Percentiles rank a stretch among this genome's conserved stretches.
Conservation (phyloP, 2,797 vertebrate species). For the Enteromius paludinosus region DNA sequence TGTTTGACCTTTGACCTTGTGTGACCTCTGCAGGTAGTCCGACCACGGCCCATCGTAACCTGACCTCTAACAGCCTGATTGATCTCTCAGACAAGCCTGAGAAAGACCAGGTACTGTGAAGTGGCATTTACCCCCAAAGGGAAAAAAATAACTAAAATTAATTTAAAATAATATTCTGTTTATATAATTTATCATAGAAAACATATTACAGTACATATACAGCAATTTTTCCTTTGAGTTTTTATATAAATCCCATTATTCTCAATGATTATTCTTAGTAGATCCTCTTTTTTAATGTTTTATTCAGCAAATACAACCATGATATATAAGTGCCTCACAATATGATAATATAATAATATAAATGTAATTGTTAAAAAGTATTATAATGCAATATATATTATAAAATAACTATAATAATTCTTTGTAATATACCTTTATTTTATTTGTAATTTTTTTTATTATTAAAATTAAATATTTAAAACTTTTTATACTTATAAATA, state of each 20-base stretch:
- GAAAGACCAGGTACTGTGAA: slow-evolving; percentile 90
- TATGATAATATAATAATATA: not conserved
- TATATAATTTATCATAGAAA: not conserved
- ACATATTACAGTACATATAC: not conserved
- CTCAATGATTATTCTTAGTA: not conserved
- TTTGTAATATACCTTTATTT: not conserved
- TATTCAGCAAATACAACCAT: not conserved
- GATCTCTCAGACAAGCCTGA: slow-evolving; percentile 98
- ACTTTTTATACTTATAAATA: too few relatives aligned
- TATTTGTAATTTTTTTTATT: not conserved
- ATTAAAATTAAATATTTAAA: too few relatives aligned
- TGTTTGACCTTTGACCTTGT: slow-evolving; percentile 43
- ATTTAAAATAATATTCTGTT: not conserved
- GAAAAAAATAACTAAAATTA: not conserved
- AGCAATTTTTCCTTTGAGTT: not conserved
- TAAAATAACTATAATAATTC: not conserved
- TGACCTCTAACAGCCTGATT: slow-evolving; percentile 94
- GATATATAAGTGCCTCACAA: not conserved
- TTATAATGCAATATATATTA: not conserved
- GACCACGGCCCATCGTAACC: slow-evolving; percentile 87
- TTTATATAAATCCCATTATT: not conserved
- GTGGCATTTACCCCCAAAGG: not conserved
- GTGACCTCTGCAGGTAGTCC: slow-evolving; percentile 85
- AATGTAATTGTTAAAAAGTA: not conserved
- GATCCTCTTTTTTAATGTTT: not conserved